phyloP scores from a whole-genome alignment of 2,797 vertebrate species.

The Tragopan temminckii region DNA sequence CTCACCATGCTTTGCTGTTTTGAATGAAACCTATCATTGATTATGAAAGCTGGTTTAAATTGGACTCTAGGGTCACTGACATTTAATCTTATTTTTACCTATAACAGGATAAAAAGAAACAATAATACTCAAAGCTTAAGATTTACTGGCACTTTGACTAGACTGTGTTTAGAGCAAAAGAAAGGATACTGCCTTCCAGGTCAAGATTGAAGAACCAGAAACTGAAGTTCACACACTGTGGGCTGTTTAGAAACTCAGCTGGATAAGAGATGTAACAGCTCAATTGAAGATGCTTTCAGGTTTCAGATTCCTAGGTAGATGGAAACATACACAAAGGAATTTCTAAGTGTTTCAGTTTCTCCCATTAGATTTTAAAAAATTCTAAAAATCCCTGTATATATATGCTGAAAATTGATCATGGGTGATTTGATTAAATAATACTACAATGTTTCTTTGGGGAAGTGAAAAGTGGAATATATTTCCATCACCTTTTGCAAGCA shows the following conservation, averaged over 20 bases:
- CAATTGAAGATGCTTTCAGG: neutral
- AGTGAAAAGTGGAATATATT: neutral
- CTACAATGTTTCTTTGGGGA: neutral
- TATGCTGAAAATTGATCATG: neutral
- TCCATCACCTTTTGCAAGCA: neutral
- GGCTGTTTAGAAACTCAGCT: neutral
- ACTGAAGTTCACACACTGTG: neutral
- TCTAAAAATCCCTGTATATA: neutral
- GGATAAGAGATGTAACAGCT: neutral
- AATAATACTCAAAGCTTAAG: neutral
- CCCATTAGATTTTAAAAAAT: neutral
- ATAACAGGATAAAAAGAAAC: neutral
- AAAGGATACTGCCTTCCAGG: neutral
- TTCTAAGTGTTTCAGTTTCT: neutral
- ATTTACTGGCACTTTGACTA: neutral
- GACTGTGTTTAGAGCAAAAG: neutral
- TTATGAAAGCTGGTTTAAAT: constrained; percentile 4
- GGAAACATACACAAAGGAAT: neutral
- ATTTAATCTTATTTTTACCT: neutral
- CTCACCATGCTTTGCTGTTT: neutral
- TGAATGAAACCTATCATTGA: neutral
- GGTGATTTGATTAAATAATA: neutral
- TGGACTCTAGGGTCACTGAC: neutral
- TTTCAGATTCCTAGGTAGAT: neutral
- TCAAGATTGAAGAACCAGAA: neutral